Base-by-base conservation (phyloP, 1,140 invertebrate species). In the Drosophila littoralis region DNA sequence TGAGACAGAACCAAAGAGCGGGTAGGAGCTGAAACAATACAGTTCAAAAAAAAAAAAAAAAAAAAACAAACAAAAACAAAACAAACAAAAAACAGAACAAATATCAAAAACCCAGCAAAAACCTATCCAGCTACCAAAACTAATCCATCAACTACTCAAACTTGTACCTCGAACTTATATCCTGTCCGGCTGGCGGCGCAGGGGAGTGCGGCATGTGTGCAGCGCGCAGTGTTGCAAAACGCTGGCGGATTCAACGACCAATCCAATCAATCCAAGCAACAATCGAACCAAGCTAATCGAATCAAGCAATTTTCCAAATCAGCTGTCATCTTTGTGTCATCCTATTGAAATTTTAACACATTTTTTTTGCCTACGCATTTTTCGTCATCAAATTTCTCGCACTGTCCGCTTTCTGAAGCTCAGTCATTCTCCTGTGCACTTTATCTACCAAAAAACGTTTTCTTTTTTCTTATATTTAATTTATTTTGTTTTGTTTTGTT, bases 151-250 rank as follows among this genome's bases (percentile, higher is more conserved):
- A 48, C 36, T 15, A 46, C 8, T 15, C 15, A 28, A 12, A 38
- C 48, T 32, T 58, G 51, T 22, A 43, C 45, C 52, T 60, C 17
- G 50, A 40, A 13, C 54, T 13, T 33, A 15, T n/a, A 33, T 36
- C n/a, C 45, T 32, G 33, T 45, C 8, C 42, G 32, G 51, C 59
- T 45, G 15, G 48, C 38, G 60, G 36, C 48, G 45, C 50, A 50
- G 72, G 72, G 61, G 66, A 70, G 72, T 70, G 72, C 75, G 72
- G 72, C 57, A 50, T 54, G 17, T 57, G 67, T 70, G 67, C n/a
- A n/a, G n/a, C 42, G 40, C 32, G 70, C 54, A 63, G 38, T 58
- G 54, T 73, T 58, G 63, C n/a, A 66, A 55, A 66, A 13, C 57
- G 50, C 75, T 77, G 65, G 65, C 58, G 71, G 54, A 75, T 74